Conservation (phyloP, 2,113 vertebrate species). For the Cephalopholis sonnerati region DNA sequence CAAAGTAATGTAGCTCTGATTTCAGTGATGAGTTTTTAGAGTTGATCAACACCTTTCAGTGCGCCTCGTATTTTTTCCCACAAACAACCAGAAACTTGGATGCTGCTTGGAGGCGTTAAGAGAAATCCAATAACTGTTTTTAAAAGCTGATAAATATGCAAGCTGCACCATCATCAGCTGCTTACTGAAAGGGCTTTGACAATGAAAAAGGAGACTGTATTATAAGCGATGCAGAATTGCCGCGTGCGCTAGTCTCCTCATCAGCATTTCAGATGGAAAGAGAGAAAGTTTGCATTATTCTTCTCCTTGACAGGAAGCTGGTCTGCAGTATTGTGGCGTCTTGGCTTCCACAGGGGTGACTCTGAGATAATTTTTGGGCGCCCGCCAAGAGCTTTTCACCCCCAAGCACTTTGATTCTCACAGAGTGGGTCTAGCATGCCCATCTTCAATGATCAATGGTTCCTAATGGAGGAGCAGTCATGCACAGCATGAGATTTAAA, state of each 20-base stretch:
- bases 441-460: conserved; percentile 61
- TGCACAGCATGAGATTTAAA: conserved; percentile 32
- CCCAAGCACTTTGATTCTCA: conserved; percentile 61
- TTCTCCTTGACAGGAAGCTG: conserved; percentile 79
- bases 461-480: conserved; percentile 65
- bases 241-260: conserved; percentile 54
- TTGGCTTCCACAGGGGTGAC: conserved; percentile 74
- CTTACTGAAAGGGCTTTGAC: conserved; percentile 53
- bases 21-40: neutral
- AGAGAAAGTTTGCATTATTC: conserved; percentile 75
- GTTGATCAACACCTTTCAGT: conserved; percentile 19
- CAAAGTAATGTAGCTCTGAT: neutral
- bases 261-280: conserved; percentile 76
- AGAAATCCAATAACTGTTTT: conserved; percentile 33
- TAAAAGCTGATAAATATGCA: conserved; percentile 40
- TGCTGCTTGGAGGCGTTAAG: neutral
- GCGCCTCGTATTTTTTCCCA: neutral
- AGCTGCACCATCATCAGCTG: conserved; percentile 45
- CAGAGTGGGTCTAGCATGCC: conserved; percentile 50
- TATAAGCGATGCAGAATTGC: conserved; percentile 59
- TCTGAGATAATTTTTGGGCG: conserved; percentile 73
- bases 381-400: conserved; percentile 65
- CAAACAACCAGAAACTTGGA: conserved; percentile 1
- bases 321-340: conserved; percentile 72
- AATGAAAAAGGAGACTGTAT: conserved; percentile 74